phyloP scores from a whole-genome alignment of 1,140 invertebrate species.

The Condylostylus longicornis region DNA sequence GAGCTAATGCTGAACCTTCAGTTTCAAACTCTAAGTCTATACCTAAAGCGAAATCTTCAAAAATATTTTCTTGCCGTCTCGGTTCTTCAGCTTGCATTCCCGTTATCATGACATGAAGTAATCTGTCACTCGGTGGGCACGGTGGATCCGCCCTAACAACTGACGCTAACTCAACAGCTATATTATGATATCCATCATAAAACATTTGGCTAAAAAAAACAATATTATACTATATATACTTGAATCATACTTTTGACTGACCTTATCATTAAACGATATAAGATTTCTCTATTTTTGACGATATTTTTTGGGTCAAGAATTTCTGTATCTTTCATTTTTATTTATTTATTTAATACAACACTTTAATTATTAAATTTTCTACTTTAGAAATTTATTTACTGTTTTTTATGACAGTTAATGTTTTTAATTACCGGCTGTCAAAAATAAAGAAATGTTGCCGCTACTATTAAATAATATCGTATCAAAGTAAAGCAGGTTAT shows the following conservation, averaged over 20 bases:
- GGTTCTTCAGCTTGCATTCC: constrained; percentile 78
- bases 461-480: no score
- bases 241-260: constrained; percentile 22
- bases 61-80: constrained; percentile 44
- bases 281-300: constrained; percentile 63
- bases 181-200: constrained; percentile 83
- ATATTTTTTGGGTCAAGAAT: constrained; percentile 54
- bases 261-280: constrained; percentile 82
- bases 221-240: constrained; percentile 8
- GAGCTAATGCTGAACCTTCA: constrained; percentile 73
- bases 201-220: constrained; percentile 60
- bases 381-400: background rate
- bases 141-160: constrained; percentile 74
- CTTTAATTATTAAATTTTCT: constrained; percentile 2
- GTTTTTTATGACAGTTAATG: constrained; percentile 4
- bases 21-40: constrained; percentile 92
- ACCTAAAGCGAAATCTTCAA: constrained; percentile 64
- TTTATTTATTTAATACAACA: background rate
- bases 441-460: constrained; percentile 2
- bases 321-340: constrained; percentile 38
- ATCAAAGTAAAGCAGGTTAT: no score
- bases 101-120: constrained; percentile 71
- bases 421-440: constrained; percentile 1
- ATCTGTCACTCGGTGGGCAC: constrained; percentile 86
- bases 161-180: constrained; percentile 69